Evolutionary conservation across 2,797 vertebrate species (phyloP).

Genomic region (Phoxinus dragarum): DNA sequence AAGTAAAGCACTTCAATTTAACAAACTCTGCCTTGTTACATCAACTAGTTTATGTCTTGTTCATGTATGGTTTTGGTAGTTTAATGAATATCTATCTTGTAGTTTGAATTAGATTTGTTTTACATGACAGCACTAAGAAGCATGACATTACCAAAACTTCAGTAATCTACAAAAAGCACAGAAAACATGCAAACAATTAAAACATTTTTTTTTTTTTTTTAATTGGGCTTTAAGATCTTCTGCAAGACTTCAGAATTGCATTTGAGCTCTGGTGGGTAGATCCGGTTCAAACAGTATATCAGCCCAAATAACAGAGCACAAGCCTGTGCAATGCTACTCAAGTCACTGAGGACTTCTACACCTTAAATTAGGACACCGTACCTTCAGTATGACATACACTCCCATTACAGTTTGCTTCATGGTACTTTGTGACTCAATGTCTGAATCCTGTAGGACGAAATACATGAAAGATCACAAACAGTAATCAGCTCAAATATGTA

Average conservation of each 20-base stretch:
- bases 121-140: no score
- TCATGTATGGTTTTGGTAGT: no score
- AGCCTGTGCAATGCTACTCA: not conserved
- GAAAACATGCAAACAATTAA: no score
- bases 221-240: not conserved
- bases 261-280: not conserved
- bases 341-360: not conserved
- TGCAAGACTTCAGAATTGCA: not conserved
- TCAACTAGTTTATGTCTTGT: no score
- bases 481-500: no score
- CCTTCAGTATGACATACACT: not conserved
- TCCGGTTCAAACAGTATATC: not conserved
- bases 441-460: not conserved
- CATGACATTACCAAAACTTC: no score
- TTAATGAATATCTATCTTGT: no score
- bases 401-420: slow-evolving; percentile 2
- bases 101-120: no score
- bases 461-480: not conserved
- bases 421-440: not conserved
- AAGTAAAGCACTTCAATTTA: no score
- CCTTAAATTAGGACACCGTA: not conserved
- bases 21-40: no score
- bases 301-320: not conserved
- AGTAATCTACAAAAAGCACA: no score
- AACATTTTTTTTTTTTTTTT: no score